Conservation (phyloP, 2,888 invertebrate genomes). For the Chydorus sphaericus region DNA sequence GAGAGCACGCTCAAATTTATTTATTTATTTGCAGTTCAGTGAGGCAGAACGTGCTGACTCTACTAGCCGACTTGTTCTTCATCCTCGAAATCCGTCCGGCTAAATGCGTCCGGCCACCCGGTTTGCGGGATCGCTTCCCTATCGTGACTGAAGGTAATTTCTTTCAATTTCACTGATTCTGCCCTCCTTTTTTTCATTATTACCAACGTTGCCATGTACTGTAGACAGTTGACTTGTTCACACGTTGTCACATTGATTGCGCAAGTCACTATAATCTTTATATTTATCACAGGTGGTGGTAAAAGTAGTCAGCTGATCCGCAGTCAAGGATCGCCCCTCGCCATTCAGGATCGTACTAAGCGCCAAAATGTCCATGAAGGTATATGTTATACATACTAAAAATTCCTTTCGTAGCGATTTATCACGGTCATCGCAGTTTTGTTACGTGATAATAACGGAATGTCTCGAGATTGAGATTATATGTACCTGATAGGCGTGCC, state of each 20-base stretch:
- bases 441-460: no score
- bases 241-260: no score
- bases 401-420: no score
- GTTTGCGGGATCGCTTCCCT: constrained; percentile 23
- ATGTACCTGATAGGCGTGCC: no score
- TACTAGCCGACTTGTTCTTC: constrained; percentile 87
- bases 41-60: constrained; percentile 76
- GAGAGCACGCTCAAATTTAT: not conserved
- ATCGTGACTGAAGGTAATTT: constrained; percentile 6
- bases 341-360: constrained; percentile 18
- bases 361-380: constrained; percentile 18
- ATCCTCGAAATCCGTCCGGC: constrained; percentile 84
- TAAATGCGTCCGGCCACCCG: constrained; percentile 70
- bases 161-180: no score
- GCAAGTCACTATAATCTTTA: no score
- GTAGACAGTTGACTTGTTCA: no score
- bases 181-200: not conserved
- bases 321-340: constrained; percentile 17
- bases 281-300: no score
- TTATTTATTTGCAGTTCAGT: constrained; percentile 46
- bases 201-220: no score
- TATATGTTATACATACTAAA: no score
- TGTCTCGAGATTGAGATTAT: no score
- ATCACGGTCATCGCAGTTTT: no score
- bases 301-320: constrained; percentile 12